phyloP scores from a whole-genome alignment of 2,888 invertebrate species.

The Epistrophe grossulariae region DNA sequence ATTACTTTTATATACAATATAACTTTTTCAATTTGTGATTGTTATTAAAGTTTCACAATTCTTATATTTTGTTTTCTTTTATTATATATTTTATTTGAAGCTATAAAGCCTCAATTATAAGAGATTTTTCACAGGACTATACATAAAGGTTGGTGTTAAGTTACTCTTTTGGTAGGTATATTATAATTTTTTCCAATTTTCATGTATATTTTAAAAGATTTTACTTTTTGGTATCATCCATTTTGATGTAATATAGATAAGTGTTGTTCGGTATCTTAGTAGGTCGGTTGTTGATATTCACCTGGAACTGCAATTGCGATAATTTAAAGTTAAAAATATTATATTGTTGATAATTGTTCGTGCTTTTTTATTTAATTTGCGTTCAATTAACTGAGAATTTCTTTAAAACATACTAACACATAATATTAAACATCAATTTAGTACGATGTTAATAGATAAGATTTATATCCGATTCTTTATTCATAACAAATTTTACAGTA shows the following conservation, averaged over 20 bases:
- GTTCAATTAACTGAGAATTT: no score
- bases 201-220: slow-evolving; percentile 12
- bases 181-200: slow-evolving; percentile 37
- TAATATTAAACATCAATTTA: no score
- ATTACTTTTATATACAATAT: slow-evolving; percentile 59
- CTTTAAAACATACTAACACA: no score
- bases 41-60: slow-evolving; percentile 17
- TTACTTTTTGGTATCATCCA: slow-evolving; percentile 24
- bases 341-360: no score
- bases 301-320: slow-evolving; percentile 49
- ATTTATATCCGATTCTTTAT: no score
- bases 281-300: slow-evolving; percentile 83
- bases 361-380: no score
- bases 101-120: slow-evolving; percentile 29
- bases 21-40: slow-evolving; percentile 50
- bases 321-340: neutral
- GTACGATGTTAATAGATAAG: no score
- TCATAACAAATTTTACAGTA: no score
- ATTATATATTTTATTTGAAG: slow-evolving; percentile 8
- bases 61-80: neutral
- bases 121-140: slow-evolving; percentile 42
- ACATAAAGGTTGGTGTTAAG: slow-evolving; percentile 2
- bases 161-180: slow-evolving; percentile 22
- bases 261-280: slow-evolving; percentile 77
- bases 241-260: neutral